Base-by-base conservation (phyloP, 2,888 invertebrate genomes). In the Azorinus chamasolen region DNA sequence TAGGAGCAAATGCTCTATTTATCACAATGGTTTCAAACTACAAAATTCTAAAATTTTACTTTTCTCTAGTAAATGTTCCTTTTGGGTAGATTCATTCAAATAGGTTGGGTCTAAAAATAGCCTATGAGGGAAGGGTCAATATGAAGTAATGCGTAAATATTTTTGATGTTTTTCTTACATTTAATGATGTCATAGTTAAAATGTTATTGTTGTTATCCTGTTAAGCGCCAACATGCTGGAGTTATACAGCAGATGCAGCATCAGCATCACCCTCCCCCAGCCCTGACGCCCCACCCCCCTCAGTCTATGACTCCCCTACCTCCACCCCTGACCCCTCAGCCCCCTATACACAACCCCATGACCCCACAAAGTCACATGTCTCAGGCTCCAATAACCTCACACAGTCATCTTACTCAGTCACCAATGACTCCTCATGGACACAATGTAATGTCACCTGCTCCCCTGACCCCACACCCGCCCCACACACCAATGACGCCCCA, bases 401-500 rank as follows among this genome's bases (percentile, higher is more conserved):
- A 75, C 27, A 69, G 62, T 32, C 79, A 77, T 41, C 68, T 75
- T 61, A 63, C 73, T 18, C 64, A 66, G 50, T 75, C 79, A 5
- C 79, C 83, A 4, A 43, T 79, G 66, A 75, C 77, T 48, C 63
- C 75, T 12, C 75, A 73, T 58, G 75, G 72, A 39, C 72, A 59
- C 39, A 46, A 27, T 48, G 62, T 62, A 12, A 65, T 61, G 55
- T 65, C 68, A 41, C 65, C 77, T 20, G 57, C 43, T 37, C 61
- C 75, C 16, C 48, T 72, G 59, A 66, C 76, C 70, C 64, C 79
- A 16, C 80, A 69, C 27, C 75, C 73, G 37, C 80, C 76, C 0
- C 82, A 83, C 37, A 73, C 76, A 1, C 82, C 82, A 12, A 32
- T 81, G 78, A 77, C 79, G 12, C 76, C 76, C 20, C 78, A 78